These are phyloP conservation scores for Macropis europaea DNA, from an alignment of 2,888 invertebrate genomes.

Conservation along the genomic window DNA sequence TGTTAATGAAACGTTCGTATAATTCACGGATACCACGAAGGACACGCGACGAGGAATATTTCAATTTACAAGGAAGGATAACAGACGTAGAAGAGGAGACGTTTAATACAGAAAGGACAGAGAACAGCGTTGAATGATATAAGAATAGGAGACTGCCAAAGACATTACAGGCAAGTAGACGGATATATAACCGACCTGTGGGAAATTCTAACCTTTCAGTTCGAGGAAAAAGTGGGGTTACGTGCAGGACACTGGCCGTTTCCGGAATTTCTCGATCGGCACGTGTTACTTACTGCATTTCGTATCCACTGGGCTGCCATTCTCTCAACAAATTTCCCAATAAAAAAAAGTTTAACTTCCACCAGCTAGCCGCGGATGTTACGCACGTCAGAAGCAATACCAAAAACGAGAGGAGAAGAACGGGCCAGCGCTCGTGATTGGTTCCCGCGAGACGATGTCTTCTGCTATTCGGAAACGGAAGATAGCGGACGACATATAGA, in stretches of 20 bases:
- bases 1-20: conserved; percentile 51
- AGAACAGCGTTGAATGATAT: conserved; percentile 24
- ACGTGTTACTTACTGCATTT: conserved; percentile 72
- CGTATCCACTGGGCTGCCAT: conserved; percentile 78
- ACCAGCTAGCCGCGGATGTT: conserved; percentile 53
- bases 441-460: conserved; percentile 62
- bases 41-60: neutral
- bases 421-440: conserved; percentile 63
- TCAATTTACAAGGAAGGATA: neutral
- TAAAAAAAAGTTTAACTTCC: conserved; percentile 57
- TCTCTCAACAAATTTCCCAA: conserved; percentile 62
- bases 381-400: conserved; percentile 68
- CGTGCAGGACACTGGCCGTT: conserved; percentile 20
- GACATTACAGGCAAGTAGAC: conserved; percentile 49
- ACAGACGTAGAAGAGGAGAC: neutral
- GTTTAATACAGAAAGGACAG: neutral
- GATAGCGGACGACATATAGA: conserved; percentile 62
- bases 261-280: conserved; percentile 29
- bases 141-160: conserved; percentile 13
- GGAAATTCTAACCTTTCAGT: conserved; percentile 71
- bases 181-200: conserved; percentile 53
- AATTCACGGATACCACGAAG: conserved; percentile 13
- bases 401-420: conserved; percentile 53
- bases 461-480: conserved; percentile 69
- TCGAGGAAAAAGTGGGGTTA: conserved; percentile 44